A percentile compares a stretch with the other conserved stretches of the same genome.
Conservation (phyloP, 1,140 invertebrate species). For the Trachymyrmex septentrionalis region DNA sequence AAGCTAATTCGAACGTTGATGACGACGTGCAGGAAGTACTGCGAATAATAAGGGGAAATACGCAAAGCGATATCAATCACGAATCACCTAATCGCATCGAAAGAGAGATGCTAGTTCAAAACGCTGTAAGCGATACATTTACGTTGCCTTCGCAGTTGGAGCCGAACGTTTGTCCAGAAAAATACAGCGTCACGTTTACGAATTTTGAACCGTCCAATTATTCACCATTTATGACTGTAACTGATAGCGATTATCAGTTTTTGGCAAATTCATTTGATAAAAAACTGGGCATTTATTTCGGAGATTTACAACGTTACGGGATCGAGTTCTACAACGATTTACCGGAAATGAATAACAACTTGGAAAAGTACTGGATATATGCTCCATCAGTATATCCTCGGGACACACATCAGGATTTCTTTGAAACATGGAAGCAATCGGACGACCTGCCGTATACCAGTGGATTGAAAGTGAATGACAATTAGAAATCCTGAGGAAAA, state of each 20-base stretch:
- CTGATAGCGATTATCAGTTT: background rate
- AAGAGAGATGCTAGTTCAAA: slow-evolving; percentile 62
- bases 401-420: background rate
- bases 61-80: slow-evolving; percentile 64
- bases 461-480: background rate
- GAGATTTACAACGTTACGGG: background rate
- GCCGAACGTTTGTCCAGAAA: background rate
- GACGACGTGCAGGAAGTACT: slow-evolving; percentile 74
- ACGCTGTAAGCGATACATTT: slow-evolving; percentile 44
- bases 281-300: background rate
- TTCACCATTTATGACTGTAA: background rate
- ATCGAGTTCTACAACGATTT: slow-evolving; percentile 12
- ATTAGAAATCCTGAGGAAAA: background rate
- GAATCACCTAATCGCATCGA: slow-evolving; percentile 72
- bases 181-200: background rate
- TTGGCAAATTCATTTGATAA: background rate
- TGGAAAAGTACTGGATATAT: background rate
- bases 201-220: background rate
- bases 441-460: background rate
- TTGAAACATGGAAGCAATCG: background rate
- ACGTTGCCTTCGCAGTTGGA: background rate
- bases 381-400: background rate
- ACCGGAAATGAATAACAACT: slow-evolving; percentile 56
- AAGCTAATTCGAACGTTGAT: background rate
- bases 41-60: slow-evolving; percentile 58